A percentile compares a stretch with the other conserved stretches of the same genome.
Evolutionary conservation across 2,113 vertebrate species (phyloP).

Genomic region (Triplophysa tibetana): DNA sequence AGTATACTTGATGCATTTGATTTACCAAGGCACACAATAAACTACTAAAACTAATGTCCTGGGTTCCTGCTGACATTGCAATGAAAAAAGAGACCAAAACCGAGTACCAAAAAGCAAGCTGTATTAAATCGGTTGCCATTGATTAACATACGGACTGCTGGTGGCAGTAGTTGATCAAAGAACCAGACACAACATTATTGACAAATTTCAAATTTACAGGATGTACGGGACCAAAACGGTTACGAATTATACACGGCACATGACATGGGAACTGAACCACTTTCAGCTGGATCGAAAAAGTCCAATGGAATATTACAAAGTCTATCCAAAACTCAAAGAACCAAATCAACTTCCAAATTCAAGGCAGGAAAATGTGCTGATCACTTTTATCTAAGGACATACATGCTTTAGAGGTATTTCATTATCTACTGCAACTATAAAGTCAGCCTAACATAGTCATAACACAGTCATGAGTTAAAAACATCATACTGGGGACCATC

Average conservation of each 20-base stretch:
- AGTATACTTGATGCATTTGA: too few relatives aligned
- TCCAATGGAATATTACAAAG: slow-evolving; percentile 83
- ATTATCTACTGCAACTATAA: slow-evolving; percentile 55
- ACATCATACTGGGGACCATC: slow-evolving; percentile 15
- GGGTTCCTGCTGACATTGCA: neutral
- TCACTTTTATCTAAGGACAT: slow-evolving; percentile 78
- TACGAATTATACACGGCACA: slow-evolving; percentile 84
- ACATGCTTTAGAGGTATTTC: slow-evolving; percentile 80
- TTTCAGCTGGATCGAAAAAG: slow-evolving; percentile 72
- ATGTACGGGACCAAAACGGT: slow-evolving; percentile 77
- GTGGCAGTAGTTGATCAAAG: slow-evolving; percentile 88
- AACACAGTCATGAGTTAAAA: slow-evolving; percentile 46
- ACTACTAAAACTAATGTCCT: neutral
- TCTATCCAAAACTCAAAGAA: slow-evolving; percentile 62
- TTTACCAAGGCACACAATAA: too few relatives aligned
- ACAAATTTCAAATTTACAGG: slow-evolving; percentile 82
- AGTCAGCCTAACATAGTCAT: slow-evolving; percentile 50
- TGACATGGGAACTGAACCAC: slow-evolving; percentile 68
- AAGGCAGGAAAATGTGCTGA: slow-evolving; percentile 76
- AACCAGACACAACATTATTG: slow-evolving; percentile 81
- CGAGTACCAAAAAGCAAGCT: slow-evolving; percentile 76
- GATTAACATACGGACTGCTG: slow-evolving; percentile 89
- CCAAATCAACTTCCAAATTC: slow-evolving; percentile 59
- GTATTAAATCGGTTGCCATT: slow-evolving; percentile 86
- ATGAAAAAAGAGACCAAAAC: slow-evolving; percentile 66